These are phyloP conservation scores for Caenorhabditis virilis DNA, from an alignment of 2,888 invertebrate species.

Conservation along the genomic window DNA sequence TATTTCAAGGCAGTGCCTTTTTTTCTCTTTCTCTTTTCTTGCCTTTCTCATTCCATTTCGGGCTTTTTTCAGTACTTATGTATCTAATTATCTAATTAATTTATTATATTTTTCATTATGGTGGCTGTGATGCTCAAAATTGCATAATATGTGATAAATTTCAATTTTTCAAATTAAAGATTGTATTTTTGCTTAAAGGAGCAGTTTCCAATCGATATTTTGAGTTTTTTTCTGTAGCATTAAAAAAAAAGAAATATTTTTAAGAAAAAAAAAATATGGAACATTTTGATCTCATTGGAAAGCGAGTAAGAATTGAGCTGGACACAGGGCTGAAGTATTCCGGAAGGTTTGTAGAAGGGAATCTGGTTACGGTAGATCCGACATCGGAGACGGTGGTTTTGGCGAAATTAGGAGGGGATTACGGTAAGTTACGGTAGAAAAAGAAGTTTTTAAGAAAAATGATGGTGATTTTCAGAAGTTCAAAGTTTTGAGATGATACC, in stretches of 20 bases:
- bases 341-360: conserved; percentile 29
- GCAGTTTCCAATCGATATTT: conserved; percentile 1
- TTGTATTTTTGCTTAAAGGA: background rate
- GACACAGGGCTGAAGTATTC: conserved; percentile 1
- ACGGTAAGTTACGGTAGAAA: background rate
- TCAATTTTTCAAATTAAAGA: no score
- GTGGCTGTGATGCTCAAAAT: no score
- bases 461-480: conserved; percentile 1
- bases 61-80: background rate
- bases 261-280: background rate
- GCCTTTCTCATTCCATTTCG: background rate
- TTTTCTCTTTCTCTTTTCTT: background rate
- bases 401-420: conserved; percentile 32
- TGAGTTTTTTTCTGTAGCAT: background rate
- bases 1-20: no score
- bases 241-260: background rate
- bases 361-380: conserved; percentile 53
- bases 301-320: conserved; percentile 13
- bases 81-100: conserved; percentile 2
- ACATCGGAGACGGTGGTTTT: conserved; percentile 41
- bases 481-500: no score
- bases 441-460: background rate
- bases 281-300: background rate
- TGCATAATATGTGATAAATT: no score
- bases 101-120: no score